Base-by-base conservation (phyloP, 1,140 invertebrate species). In the Neoseiulus cucumeris region DNA sequence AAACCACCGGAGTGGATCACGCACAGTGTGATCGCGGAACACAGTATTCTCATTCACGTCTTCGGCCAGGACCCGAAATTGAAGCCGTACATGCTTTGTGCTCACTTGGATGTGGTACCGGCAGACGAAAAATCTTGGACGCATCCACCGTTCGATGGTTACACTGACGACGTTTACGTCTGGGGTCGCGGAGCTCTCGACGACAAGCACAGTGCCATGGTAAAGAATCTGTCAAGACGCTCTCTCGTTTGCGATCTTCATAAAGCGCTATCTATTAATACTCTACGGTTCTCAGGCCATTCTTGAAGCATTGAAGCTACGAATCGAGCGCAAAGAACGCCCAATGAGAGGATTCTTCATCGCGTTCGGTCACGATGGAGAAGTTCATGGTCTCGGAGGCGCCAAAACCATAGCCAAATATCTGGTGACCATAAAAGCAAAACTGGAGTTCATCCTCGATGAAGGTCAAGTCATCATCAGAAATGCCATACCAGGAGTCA, bases 311-410 rank as follows among this genome's bases (percentile, higher is more conserved):
- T 66, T 81, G 17, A 79, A 82, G 68, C 78, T 73, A 68, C 67
- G 77, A 44, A 55, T 81, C 39, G 68, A 73, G 64, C 72, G 72
- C 65, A 75, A 75, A 2, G 74, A 74, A 64, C 69, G 71, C 67
- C 79, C 80, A 2, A 66, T 72, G 42, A 71, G 81, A 69, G 73
- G 76, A 42, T 79, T 82, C 70, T 82, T 78, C 69, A 70, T 82
- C 28, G 80, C 76, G n/a, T 81, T 82, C 74, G 81, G 81, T 5
- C 81, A 82, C 72, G 81, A 82, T 74, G 81, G 82, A 73, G 81
- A 82, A 73, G 80, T 81, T 71, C 68, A 70, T 18, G 80, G 80
- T 7, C 18, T 66, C 6, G 72, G 77, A 69, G 80, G 80, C 12
- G 80, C 80, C 5, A 67, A 68, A 42, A 66, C 72, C 30, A 74